A percentile compares a stretch with the other conserved stretches of the same genome.
Evolutionary conservation across 2,888 invertebrate genomes (phyloP).

Genomic region (Arctia plantaginis): DNA sequence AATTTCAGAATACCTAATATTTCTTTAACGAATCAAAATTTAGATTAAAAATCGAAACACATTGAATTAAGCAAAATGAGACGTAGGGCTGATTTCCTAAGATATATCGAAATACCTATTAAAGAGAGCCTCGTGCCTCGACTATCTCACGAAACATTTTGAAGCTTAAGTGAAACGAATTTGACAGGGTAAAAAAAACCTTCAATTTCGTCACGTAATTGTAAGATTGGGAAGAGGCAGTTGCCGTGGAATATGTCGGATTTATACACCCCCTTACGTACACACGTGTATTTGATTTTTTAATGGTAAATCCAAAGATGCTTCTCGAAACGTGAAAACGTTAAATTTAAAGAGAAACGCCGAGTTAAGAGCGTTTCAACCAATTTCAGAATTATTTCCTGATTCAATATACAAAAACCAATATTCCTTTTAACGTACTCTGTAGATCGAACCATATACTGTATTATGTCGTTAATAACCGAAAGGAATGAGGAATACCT

Average conservation of each 20-base stretch:
- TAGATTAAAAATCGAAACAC: slow-evolving; percentile 51
- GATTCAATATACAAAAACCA: neutral
- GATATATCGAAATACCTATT: slow-evolving; percentile 61
- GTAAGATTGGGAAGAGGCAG: slow-evolving; percentile 56
- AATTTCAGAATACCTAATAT: slow-evolving; percentile 11
- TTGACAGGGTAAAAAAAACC: slow-evolving; percentile 67
- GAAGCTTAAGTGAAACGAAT: slow-evolving; percentile 70
- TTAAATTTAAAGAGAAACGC: neutral
- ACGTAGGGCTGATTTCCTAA: slow-evolving; percentile 51
- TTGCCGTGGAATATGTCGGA: slow-evolving; percentile 41
- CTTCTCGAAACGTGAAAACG: neutral
- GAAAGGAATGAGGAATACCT: neutral
- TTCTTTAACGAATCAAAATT: slow-evolving; percentile 31
- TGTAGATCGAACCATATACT: neutral
- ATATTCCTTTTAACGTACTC: neutral
- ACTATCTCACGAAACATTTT: slow-evolving; percentile 57
- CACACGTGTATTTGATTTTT: slow-evolving; percentile 44
- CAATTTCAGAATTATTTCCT: neutral
- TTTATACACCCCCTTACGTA: slow-evolving; percentile 37
- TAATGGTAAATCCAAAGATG: slow-evolving; percentile 5
- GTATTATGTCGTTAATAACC: neutral
- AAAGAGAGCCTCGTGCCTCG: slow-evolving; percentile 55
- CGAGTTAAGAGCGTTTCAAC: neutral
- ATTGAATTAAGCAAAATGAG: slow-evolving; percentile 54
- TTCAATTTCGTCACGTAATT: slow-evolving; percentile 75